phyloP scores from a whole-genome alignment of 2,113 vertebrate species.

The Oreochromis niloticus region DNA sequence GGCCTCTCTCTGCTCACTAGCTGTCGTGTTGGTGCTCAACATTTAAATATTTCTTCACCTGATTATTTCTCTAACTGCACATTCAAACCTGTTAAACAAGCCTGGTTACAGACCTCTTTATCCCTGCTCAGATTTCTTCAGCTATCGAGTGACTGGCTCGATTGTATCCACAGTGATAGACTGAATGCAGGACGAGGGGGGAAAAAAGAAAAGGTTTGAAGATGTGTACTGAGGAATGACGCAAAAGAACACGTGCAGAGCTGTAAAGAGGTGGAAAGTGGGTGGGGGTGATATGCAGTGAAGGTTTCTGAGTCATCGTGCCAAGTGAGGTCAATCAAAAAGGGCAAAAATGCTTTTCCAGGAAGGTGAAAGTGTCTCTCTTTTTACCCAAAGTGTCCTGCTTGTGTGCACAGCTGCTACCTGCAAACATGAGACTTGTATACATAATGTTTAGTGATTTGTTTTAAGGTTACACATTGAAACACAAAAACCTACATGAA shows the following conservation, averaged over 20 bases:
- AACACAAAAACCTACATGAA: not conserved
- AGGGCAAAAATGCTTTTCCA: not conserved
- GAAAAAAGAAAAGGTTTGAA: not conserved
- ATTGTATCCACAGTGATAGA: not conserved
- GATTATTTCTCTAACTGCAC: not conserved
- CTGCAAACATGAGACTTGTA: not conserved
- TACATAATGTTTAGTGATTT: not conserved
- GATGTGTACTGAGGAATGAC: not conserved
- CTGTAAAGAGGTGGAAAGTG: not conserved
- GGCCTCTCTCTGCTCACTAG: not conserved
- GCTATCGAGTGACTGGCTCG: not conserved
- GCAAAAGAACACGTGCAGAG: not conserved
- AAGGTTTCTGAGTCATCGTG: constrained; percentile 29
- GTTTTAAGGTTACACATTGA: not conserved
- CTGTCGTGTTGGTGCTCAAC: not conserved
- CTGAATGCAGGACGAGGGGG: not conserved
- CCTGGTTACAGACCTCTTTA: not conserved
- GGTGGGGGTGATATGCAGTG: not conserved
- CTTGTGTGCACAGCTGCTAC: not conserved
- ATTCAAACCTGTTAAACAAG: not conserved
- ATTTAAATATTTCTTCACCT: not conserved
- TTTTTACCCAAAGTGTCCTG: not conserved
- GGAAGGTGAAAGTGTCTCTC: not conserved
- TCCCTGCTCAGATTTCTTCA: not conserved
- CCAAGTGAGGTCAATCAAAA: not conserved